Conservation (phyloP, 2,113 vertebrate genomes). For the Anarrhichthys ocellatus region DNA sequence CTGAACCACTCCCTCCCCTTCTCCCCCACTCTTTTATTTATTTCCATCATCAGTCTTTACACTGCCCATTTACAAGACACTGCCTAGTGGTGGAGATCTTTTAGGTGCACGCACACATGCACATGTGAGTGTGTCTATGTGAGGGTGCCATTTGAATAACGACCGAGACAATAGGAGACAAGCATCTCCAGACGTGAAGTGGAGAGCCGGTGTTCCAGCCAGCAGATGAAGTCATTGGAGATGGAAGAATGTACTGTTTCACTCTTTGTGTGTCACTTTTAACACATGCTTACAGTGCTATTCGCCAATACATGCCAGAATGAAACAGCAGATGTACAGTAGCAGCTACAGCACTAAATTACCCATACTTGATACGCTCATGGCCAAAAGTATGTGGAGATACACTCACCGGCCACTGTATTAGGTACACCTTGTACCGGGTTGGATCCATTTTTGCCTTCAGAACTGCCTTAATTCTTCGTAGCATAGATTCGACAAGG, state of each 20-base stretch:
- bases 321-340: background rate
- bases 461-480: no score
- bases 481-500: no score
- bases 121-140: background rate
- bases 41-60: conserved; percentile 42
- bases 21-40: conserved; percentile 19
- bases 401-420: no score
- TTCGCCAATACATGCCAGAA: background rate
- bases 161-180: conserved; percentile 15
- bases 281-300: background rate
- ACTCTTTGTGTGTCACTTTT: conserved; percentile 4
- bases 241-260: background rate
- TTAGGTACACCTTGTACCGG: no score
- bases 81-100: background rate
- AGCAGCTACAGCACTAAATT: background rate
- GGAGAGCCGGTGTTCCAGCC: background rate
- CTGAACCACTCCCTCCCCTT: background rate
- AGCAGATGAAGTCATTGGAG: background rate
- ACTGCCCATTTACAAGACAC: conserved; percentile 34
- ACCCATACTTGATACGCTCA: background rate
- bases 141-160: conserved; percentile 11
- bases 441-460: no score
- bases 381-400: background rate
- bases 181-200: conserved; percentile 14
- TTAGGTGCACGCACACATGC: background rate